Evolutionary conservation across 1,140 invertebrate genomes (phyloP).

Genomic region (Zaprionus lachaisei): DNA sequence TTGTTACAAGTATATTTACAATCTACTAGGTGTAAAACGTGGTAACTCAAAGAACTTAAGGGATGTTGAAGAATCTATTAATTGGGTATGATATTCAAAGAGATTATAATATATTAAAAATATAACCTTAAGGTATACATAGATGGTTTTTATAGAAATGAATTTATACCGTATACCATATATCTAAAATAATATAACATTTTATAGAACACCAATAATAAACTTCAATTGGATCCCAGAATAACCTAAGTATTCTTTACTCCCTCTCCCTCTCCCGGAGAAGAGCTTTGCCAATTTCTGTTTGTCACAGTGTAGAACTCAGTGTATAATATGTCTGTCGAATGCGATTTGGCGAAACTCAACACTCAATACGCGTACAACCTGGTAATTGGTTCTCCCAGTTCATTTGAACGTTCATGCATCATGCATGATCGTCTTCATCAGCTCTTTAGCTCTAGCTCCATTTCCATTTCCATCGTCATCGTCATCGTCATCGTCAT

Average conservation of each 20-base stretch:
- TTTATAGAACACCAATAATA: too few species aligned
- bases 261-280: background rate
- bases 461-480: background rate
- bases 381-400: conserved; percentile 45
- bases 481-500: conserved; percentile 27
- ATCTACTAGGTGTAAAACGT: background rate
- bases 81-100: background rate
- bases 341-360: conserved; percentile 53
- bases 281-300: background rate
- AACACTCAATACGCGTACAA: conserved; percentile 54
- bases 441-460: background rate
- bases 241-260: too few species aligned
- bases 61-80: background rate
- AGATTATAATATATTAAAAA: too few species aligned
- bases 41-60: background rate
- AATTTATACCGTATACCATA: too few species aligned
- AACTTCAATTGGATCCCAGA: too few species aligned
- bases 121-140: too few species aligned
- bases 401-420: conserved; percentile 62
- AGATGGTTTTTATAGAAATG: too few species aligned
- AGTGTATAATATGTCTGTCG: conserved; percentile 61
- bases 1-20: too few species aligned
- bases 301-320: conserved; percentile 1
- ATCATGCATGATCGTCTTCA: conserved; percentile 59
- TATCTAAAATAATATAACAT: too few species aligned